Evolutionary conservation across 2,888 invertebrate species (phyloP), one percentile per base, ranked within the genome.

Genomic region (Archips crataeganus): DNA sequence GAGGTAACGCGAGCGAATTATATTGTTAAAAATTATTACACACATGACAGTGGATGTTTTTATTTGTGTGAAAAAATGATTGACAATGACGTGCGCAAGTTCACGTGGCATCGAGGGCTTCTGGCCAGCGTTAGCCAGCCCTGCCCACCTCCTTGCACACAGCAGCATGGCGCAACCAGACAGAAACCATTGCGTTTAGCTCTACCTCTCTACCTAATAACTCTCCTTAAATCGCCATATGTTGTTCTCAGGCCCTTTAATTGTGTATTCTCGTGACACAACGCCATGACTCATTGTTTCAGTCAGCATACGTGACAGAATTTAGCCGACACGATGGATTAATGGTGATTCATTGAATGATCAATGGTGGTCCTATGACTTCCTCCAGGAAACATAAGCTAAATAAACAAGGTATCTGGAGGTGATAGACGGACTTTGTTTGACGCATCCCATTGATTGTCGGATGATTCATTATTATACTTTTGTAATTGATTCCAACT

Each of bases 291-390:
- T 76, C 76, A 76, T 71, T 61, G 62, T 10, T n/a, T 70, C 34
- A 66, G 69, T 74, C 72, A 69, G n/a, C 10, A 49, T 66, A 76
- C 78, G 77, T 79, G 78, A 78, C 72, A 76, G 76, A 76, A 78
- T 78, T 79, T 75, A 75, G 62, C 70, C 69, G n/a, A 62, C 57
- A 59, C 69, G 66, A 71, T 74, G 60, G 32, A 51, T 54, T 51
- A n/a, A 39, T 10, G 67, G 42, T 73, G 73, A 73, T 39, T 73
- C 73, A 73, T 13, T 62, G 68, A n/a, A 39, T 36, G 34, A 72
- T 69, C 68, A 47, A 39, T 47, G 60, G 54, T 45, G 62, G 9
- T 51, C 49, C 71, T 39, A 51, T 66, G 61, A 71, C 63, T 47
- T 69, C 59, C 61, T 66, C 13, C 54, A 57, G 67, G 68, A 63